phyloP scores from a whole-genome alignment of 2,888 invertebrate species.

The Agrochola macilenta region DNA sequence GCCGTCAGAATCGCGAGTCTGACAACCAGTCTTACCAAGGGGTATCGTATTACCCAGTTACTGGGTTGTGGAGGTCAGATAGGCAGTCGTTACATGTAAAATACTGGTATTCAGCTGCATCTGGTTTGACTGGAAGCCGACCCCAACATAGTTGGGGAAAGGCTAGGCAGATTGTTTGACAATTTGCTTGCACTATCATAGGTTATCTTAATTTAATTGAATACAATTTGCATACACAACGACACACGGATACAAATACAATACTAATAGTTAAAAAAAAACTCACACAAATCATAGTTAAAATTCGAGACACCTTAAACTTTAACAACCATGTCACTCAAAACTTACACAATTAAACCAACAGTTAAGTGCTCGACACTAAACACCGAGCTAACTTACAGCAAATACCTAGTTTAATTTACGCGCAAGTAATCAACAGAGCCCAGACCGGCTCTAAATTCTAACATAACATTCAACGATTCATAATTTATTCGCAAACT shows the following conservation, averaged over 20 bases:
- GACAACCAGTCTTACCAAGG: too few relatives aligned
- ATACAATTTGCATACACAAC: neutral
- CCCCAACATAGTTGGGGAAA: too few relatives aligned
- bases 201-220: neutral
- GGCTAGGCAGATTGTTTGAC: too few relatives aligned
- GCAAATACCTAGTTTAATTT: slow-evolving; percentile 49
- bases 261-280: neutral
- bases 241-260: neutral
- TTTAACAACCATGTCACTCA: slow-evolving; percentile 13
- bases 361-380: slow-evolving; percentile 33
- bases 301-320: neutral
- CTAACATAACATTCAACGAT: slow-evolving; percentile 64
- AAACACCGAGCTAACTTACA: slow-evolving; percentile 43
- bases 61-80: too few relatives aligned
- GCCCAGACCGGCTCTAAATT: slow-evolving; percentile 50
- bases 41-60: too few relatives aligned
- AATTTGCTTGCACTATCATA: too few relatives aligned
- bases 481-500: slow-evolving; percentile 82
- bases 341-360: slow-evolving; percentile 39
- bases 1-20: too few relatives aligned
- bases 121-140: too few relatives aligned
- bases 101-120: too few relatives aligned
- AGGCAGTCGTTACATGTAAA: too few relatives aligned
- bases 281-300: neutral
- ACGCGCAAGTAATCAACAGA: slow-evolving; percentile 49